These are phyloP conservation scores for Tetramorium parvispinum DNA, from an alignment of 1,140 invertebrate species.

Conservation along the genomic window DNA sequence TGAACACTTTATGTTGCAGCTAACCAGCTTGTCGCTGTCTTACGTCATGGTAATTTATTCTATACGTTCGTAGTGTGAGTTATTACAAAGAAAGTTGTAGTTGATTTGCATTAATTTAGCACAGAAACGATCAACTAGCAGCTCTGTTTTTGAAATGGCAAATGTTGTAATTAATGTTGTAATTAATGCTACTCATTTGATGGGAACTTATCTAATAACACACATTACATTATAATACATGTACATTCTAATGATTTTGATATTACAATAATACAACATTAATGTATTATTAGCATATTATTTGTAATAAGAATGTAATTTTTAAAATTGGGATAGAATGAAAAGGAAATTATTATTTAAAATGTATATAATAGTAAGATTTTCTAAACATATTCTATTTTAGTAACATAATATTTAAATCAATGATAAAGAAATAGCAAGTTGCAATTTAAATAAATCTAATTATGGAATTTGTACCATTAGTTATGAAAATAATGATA, in stretches of 20 bases:
- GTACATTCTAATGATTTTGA: neutral
- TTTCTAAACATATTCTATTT: neutral
- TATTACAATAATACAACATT: too few species aligned
- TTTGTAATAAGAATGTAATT: neutral
- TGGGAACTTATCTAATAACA: neutral
- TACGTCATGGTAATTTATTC: constrained; percentile 44
- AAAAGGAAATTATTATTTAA: neutral
- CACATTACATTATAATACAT: neutral
- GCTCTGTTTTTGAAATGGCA: neutral
- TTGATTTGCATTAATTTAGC: constrained; percentile 35
- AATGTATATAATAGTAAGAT: neutral
- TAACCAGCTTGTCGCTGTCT: constrained; percentile 18
- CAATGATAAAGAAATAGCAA: neutral
- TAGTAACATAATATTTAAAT: neutral
- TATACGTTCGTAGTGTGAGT: neutral
- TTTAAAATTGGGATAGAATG: neutral
- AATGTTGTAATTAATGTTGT: neutral
- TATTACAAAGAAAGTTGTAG: constrained; percentile 31
- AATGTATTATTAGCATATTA: too few species aligned
- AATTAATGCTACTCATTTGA: constrained; percentile 2
- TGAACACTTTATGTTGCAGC: constrained; percentile 30
- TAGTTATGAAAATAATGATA: neutral
- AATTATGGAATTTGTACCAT: neutral
- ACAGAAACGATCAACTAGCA: neutral
- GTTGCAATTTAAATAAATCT: neutral